Evolutionary conservation across 2,888 invertebrate genomes (phyloP), one percentile per base, ranked within the genome.

Genomic region (Calliopum simillimum): DNA sequence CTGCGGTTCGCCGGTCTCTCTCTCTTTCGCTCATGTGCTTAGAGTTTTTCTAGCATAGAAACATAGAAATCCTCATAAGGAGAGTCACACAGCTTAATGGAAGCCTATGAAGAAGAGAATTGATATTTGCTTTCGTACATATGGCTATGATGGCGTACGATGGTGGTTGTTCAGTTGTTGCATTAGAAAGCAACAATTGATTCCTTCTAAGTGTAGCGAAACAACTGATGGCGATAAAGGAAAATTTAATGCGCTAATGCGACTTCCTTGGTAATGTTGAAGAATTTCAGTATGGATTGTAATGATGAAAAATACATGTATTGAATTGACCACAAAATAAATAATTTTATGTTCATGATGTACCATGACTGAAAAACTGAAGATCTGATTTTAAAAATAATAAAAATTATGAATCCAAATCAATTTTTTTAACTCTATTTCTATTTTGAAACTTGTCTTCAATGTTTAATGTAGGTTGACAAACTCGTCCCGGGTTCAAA

Each of bases 51-150:
- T 56, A 66, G 53, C 53, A 21, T 21, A 13, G n/a, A 43, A 44
- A 46, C 44, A 55, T 64, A 19, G 65, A 66, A 66, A 66, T 56
- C 65, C 65, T 66, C 65, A 66, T 55, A 66, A 66, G 65, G 55
- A 66, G 65, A 66, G 25, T 13, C 65, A 43, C 13, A 23, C 44
- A 43, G 43, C 21, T 41, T n/a, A 65, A 13, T 43, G 19, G 16
- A 43, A 43, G 41, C 21, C 43, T 25, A 53, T 23, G 11, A 44
- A 21, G 55, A 21, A 21, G 55, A 21, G 21, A 23, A 47, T 25
- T 21, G 14, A 12, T 14, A 25, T 46, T 25, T 47, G 41, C 23
- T n/a, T n/a, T 14, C 67, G 69, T 53, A 51, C 63, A 19, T 19
- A 33, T 61, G 46, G 56, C 21, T 55, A 44, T 56, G 61, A 59